A percentile compares a stretch with the other conserved stretches of the same genome.
Evolutionary conservation across 1,140 invertebrate species (phyloP).

Genomic region (Rhyacophila brunnea): DNA sequence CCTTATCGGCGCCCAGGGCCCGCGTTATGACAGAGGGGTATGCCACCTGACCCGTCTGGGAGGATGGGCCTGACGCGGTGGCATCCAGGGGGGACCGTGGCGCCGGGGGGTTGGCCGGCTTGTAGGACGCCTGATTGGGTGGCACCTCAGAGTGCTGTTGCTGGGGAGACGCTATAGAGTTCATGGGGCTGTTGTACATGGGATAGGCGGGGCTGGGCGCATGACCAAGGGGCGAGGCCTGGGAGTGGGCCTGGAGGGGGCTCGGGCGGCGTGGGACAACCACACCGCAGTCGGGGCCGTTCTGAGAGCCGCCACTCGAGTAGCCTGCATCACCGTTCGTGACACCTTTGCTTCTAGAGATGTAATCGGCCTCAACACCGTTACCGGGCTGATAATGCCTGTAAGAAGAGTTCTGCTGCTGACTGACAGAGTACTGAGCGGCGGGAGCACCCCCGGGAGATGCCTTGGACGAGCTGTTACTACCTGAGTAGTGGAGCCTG

Average conservation of each 20-base stretch:
- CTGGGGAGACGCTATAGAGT: slow-evolving; percentile 69
- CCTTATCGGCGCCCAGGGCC: slow-evolving; percentile 63
- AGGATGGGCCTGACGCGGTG: slow-evolving; percentile 61
- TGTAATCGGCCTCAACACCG: slow-evolving; percentile 63
- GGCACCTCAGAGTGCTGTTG: slow-evolving; percentile 59
- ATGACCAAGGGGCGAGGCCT: slow-evolving; percentile 64
- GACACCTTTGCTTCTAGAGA: slow-evolving; percentile 63
- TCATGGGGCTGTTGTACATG: slow-evolving; percentile 75
- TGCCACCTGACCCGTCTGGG: slow-evolving; percentile 62
- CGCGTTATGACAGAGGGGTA: slow-evolving; percentile 73
- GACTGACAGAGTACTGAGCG: slow-evolving; percentile 45
- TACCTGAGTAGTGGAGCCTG: slow-evolving; percentile 59
- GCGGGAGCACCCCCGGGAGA: slow-evolving; percentile 39
- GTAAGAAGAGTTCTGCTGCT: slow-evolving; percentile 53
- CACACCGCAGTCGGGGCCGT: slow-evolving; percentile 64
- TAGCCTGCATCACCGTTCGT: slow-evolving; percentile 63
- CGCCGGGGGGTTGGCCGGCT: slow-evolving; percentile 57
- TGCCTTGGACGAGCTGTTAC: slow-evolving; percentile 50
- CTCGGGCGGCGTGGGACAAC: slow-evolving; percentile 66
- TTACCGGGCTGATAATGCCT: slow-evolving; percentile 60
- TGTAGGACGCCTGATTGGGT: slow-evolving; percentile 43
- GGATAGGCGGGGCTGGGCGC: slow-evolving; percentile 74
- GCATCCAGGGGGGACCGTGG: slow-evolving; percentile 69
- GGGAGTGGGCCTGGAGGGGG: slow-evolving; percentile 66
- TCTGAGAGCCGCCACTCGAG: slow-evolving; percentile 61